Evolutionary conservation across 2,797 vertebrate species (phyloP).

Genomic region (Danio aesculapii): DNA sequence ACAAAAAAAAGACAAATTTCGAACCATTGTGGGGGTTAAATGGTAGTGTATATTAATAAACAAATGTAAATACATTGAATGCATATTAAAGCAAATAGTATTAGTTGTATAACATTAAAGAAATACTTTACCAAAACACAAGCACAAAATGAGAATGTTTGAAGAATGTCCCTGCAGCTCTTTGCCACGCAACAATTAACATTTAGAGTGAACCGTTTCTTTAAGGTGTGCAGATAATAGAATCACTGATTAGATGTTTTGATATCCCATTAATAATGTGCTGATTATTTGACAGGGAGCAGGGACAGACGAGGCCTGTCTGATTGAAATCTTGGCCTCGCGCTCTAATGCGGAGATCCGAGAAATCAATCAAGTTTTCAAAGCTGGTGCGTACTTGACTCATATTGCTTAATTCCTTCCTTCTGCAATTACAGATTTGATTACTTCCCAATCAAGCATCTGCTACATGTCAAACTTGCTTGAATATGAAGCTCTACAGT

Average conservation of each 20-base stretch:
- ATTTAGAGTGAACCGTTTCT: background rate
- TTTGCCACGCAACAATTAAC: background rate
- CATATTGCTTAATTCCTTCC: slow-evolving; percentile 21
- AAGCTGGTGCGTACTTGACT: slow-evolving; percentile 80
- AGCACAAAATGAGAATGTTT: background rate
- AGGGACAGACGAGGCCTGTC: slow-evolving; percentile 96
- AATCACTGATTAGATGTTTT: slow-evolving; percentile 25
- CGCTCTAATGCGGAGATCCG: slow-evolving; percentile 90
- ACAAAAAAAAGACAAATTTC: no score
- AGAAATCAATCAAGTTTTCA: slow-evolving; percentile 88
- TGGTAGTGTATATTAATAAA: no score
- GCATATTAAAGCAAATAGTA: no score
- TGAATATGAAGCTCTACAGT: background rate
- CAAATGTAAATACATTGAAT: no score
- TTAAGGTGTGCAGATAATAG: background rate
- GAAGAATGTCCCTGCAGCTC: background rate
- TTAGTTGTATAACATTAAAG: background rate
- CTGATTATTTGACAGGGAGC: slow-evolving; percentile 81
- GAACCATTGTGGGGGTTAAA: no score
- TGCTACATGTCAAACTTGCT: background rate
- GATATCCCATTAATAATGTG: background rate
- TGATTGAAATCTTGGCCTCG: slow-evolving; percentile 96
- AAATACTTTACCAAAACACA: background rate
- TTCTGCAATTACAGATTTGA: slow-evolving; percentile 10
- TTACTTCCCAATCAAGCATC: slow-evolving; percentile 17